Conservation (phyloP, 2,113 vertebrate genomes). For the Oophaga pumilio region DNA sequence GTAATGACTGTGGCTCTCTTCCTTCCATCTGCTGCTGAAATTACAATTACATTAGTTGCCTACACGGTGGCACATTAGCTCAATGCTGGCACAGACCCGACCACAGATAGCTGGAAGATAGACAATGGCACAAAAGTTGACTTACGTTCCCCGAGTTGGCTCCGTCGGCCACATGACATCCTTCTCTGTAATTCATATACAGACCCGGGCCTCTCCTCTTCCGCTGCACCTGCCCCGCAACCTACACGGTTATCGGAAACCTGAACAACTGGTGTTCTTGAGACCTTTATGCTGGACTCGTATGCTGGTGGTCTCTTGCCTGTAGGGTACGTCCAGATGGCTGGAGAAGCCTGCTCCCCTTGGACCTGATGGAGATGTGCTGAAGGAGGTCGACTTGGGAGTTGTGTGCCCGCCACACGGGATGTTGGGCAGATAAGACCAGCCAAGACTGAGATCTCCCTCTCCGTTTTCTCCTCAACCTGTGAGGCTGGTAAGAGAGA, state of each 20-base stretch:
- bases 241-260: neutral
- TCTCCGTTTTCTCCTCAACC: constrained; percentile 68
- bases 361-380: constrained; percentile 67
- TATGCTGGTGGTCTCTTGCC: constrained; percentile 87
- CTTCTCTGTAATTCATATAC: constrained; percentile 87
- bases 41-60: neutral
- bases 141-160: constrained; percentile 85
- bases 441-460: constrained; percentile 68
- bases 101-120: neutral
- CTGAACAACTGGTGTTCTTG: constrained; percentile 10
- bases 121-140: neutral
- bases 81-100: neutral
- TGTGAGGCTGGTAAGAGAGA: constrained; percentile 64
- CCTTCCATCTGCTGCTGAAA: too few species aligned
- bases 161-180: constrained; percentile 80
- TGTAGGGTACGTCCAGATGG: constrained; percentile 89
- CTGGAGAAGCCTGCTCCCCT: constrained; percentile 66
- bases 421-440: constrained; percentile 67
- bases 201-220: constrained; percentile 62
- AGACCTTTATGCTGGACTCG: constrained; percentile 63
- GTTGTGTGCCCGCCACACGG: constrained; percentile 61
- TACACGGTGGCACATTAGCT: neutral
- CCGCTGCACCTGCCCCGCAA: constrained; percentile 60
- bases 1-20: too few species aligned
- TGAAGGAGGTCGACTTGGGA: constrained; percentile 70